These are phyloP conservation scores for Carabus problematicus DNA, from an alignment of 2,888 invertebrate species.

Conservation along the genomic window DNA sequence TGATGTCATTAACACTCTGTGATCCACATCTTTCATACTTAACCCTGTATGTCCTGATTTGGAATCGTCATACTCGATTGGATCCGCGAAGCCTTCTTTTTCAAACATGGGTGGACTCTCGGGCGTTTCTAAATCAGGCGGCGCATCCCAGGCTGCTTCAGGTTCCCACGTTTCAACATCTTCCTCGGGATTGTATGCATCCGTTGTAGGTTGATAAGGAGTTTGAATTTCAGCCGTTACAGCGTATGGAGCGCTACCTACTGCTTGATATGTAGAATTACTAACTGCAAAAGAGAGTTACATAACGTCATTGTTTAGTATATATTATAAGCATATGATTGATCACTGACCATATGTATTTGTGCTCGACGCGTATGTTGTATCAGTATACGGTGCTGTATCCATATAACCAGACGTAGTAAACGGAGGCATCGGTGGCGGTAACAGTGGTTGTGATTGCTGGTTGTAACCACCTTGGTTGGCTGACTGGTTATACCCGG, in stretches of 20 bases:
- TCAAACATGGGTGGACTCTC: slow-evolving; percentile 73
- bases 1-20: slow-evolving; percentile 67
- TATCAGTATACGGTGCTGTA: slow-evolving; percentile 42
- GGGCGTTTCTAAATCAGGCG: slow-evolving; percentile 64
- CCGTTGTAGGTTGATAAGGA: slow-evolving; percentile 50
- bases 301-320: background rate
- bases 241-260: slow-evolving; percentile 24
- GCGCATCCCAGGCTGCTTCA: slow-evolving; percentile 55
- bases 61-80: slow-evolving; percentile 69
- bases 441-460: slow-evolving; percentile 61
- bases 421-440: slow-evolving; percentile 63
- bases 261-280: slow-evolving; percentile 32
- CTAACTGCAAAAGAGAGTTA: slow-evolving; percentile 14
- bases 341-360: slow-evolving; percentile 40
- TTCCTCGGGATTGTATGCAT: slow-evolving; percentile 58
- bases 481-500: background rate
- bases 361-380: slow-evolving; percentile 44
- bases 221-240: slow-evolving; percentile 42
- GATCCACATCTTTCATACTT: slow-evolving; percentile 63
- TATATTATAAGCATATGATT: background rate
- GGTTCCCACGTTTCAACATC: slow-evolving; percentile 61
- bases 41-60: slow-evolving; percentile 48
- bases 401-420: slow-evolving; percentile 48
- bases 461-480: background rate
- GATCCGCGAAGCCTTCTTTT: slow-evolving; percentile 65